A percentile compares a stretch with the other conserved stretches of the same genome.
Evolutionary conservation across 2,797 vertebrate species (phyloP).

Genomic region (Pseudotriccus pelzelni): DNA sequence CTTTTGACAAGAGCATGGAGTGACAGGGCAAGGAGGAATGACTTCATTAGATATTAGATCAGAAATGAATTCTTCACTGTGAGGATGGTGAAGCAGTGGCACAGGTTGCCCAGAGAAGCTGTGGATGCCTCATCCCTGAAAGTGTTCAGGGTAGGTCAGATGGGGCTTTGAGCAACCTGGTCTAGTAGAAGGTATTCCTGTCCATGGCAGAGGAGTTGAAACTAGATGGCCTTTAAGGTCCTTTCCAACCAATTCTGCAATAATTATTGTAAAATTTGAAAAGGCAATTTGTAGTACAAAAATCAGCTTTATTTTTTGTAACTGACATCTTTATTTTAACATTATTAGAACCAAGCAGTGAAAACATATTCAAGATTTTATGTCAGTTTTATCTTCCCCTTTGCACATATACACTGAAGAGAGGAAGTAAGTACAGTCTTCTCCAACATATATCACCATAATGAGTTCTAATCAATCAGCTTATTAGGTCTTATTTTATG

Average conservation of each 20-base stretch:
- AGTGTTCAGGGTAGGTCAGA: not conserved
- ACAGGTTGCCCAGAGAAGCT: not conserved
- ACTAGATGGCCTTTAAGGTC: not conserved
- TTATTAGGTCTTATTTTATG: not conserved
- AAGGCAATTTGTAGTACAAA: not conserved
- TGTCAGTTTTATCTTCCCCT: not conserved
- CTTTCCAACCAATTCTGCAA: not conserved
- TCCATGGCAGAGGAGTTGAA: accelerated
- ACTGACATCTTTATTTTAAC: not conserved
- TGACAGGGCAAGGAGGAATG: not conserved
- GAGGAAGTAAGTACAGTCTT: not conserved
- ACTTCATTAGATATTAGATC: not conserved
- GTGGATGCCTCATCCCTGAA: not conserved
- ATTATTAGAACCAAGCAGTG: not conserved
- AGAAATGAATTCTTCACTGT: not conserved
- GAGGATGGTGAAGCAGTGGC: not conserved
- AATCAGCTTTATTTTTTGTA: not conserved
- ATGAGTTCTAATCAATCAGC: not conserved
- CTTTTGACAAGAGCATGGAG: not conserved
- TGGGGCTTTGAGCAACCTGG: not conserved
- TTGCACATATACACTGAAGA: not conserved
- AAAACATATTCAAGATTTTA: not conserved
- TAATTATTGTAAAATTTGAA: not conserved
- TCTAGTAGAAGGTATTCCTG: not conserved
- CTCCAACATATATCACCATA: not conserved